Conservation (phyloP, 2,888 invertebrate genomes). For the Formica aserva region DNA sequence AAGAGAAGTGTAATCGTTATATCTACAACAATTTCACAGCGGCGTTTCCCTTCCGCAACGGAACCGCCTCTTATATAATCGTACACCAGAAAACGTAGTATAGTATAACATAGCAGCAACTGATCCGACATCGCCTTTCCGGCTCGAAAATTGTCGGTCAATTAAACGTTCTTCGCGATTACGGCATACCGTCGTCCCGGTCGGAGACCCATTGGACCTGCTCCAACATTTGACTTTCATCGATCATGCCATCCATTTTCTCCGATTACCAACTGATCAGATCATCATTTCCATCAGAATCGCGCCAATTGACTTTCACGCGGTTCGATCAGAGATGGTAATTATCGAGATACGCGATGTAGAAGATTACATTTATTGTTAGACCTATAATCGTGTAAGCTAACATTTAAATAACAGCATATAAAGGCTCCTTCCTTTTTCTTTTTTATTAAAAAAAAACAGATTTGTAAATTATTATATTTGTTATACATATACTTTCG, state of each 20-base stretch:
- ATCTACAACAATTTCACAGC: constrained; percentile 27
- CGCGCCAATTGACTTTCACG: constrained; percentile 66
- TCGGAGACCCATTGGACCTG: constrained; percentile 68
- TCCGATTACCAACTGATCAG: constrained; percentile 61
- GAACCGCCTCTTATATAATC: constrained; percentile 64
- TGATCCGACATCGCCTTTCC: constrained; percentile 7
- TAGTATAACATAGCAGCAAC: background rate
- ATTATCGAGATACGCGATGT: background rate
- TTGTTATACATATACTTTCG: background rate
- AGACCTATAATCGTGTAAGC: background rate
- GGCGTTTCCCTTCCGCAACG: constrained; percentile 66
- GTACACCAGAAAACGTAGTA: constrained; percentile 31
- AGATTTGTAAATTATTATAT: too few species aligned
- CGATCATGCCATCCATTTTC: constrained; percentile 74
- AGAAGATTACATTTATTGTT: background rate
- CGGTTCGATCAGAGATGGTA: background rate
- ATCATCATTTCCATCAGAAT: constrained; percentile 71
- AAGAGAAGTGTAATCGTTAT: constrained; percentile 21
- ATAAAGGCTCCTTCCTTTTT: too few species aligned
- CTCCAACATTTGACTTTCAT: constrained; percentile 79
- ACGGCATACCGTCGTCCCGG: constrained; percentile 23
- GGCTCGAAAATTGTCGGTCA: constrained; percentile 29
- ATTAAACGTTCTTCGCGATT: constrained; percentile 63
- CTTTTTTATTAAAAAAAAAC: too few species aligned
- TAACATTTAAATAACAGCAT: background rate